A percentile compares a stretch with the other conserved stretches of the same genome.
phyloP scores from a whole-genome alignment of 2,113 vertebrate species.

The Marmota flaviventris region DNA sequence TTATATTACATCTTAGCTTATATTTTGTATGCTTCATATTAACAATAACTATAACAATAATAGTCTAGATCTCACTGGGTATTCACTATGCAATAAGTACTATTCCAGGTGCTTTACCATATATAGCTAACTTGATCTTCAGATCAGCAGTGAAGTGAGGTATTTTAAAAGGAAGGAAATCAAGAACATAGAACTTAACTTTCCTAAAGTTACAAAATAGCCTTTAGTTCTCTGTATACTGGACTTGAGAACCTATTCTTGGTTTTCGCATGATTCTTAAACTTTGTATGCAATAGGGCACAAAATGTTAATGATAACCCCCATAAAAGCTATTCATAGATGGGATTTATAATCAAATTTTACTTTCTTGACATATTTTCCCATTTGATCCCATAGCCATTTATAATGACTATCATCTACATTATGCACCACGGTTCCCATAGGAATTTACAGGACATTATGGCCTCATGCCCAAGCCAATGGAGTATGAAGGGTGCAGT shows the following conservation, averaged over 20 bases:
- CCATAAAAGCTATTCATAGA: background rate
- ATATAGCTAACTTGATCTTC: background rate
- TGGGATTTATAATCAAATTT: background rate
- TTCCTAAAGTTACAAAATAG: background rate
- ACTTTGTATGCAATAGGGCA: background rate
- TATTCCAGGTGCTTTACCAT: background rate
- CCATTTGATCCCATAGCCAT: background rate
- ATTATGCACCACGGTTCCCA: background rate
- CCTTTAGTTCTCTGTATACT: background rate
- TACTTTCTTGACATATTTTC: background rate
- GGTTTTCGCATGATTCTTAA: background rate
- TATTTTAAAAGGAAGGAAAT: background rate
- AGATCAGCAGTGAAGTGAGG: background rate
- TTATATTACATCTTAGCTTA: background rate
- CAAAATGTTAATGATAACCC: background rate
- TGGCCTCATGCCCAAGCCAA: too few species aligned
- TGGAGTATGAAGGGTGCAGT: background rate
- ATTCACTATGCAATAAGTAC: background rate
- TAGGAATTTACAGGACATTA: background rate
- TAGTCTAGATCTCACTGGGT: background rate
- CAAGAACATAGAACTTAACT: background rate
- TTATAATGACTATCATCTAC: background rate
- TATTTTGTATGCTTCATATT: background rate
- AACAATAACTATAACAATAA: background rate
- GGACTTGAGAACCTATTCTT: background rate